Base-by-base conservation (phyloP, 2,113 vertebrate genomes). In the Uropsilus gracilis region DNA sequence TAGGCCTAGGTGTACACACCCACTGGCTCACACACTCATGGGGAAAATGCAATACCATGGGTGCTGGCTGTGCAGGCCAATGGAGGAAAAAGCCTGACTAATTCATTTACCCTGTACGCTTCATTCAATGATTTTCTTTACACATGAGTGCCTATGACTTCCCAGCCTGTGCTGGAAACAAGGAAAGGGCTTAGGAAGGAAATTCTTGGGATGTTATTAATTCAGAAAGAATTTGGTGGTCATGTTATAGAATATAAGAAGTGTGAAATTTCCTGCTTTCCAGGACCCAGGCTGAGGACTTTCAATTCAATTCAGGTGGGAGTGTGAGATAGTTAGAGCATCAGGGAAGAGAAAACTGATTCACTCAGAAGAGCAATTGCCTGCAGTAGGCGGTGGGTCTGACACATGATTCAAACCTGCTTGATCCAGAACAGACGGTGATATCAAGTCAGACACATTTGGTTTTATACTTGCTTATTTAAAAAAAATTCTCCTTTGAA, bases 401-500 rank as follows among this genome's bases (percentile, higher is more conserved):
- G 26, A 18, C 28, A 72, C 53, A 7, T 0, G 6, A 22, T 61
- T 68, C 53, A 50, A 66, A 32, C 10, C 24, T 1, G 3, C 18
- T 6, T 28, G 14, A n/a, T 39, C 6, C 53, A 22, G 22, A 55
- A 81, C 9, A 61, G 10, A 1, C 32, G 28, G 69, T 46, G 24
- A 61, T 42, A 24, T 5, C 53, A 72, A 83, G 55, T 53, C 55
- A 57, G 64, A 84, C 7, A 7, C 32, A n/a, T 61, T 72, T 64
- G 32, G 9, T 14, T 91, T 39, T 86, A 48, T 75, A 69, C 1
- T n/a, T 32, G 66, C 8, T 84, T 55, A 53, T 71, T 95, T 96
- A 8, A 72, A 95, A 85, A 63, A 4, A 89, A 26, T 83, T 44
- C 88, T 73, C 73, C 86, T 81, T 76, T 26, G 75, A 94, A 96